Evolutionary conservation across 2,888 invertebrate species (phyloP), one percentile per base, ranked within the genome.

Genomic region (Cremastinae sp.): DNA sequence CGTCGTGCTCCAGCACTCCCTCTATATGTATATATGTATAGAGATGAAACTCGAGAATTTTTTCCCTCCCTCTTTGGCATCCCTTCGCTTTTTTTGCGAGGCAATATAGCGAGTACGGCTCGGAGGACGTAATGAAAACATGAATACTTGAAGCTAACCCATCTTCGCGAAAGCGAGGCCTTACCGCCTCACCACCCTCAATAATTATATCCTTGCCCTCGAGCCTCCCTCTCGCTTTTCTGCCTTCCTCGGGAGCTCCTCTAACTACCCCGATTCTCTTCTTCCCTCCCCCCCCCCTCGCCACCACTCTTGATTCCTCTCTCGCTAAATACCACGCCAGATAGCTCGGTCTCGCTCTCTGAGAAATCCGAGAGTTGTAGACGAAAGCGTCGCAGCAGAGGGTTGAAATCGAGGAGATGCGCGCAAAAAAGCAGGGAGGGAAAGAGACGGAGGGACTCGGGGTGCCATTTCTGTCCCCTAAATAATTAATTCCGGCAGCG

Each of bases 401-500:
- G 61, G 72, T 68, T 72, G 64, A 73, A 59, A 76, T 69, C 43
- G 71, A 68, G 51, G 36, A 38, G 34, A 34, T 16, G 45, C 41
- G 22, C n/a, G 41, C 22, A 49, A 53, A 64, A 43, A 20, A 38
- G 41, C 54, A 73, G 64, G 34, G 43, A 65, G 66, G 78, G 79
- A 73, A 80, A 79, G 79, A 82, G 83, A 74, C 79, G 79, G 79
- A 74, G 80, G 78, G 80, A 83, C 82, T 84, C 83, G 83, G 79
- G 83, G 86, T 87, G 88, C 88, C 88, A 89, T 89, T 89, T 88
- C 86, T 88, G 87, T 88, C 89, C 88, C 89, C 89, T 89, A 89
- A 89, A 89, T 89, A 89, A 89, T 89, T 89, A 89, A 89, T 89
- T 89, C 89, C 88, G 87, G 88, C 87, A 88, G 86, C 84, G 85